Base-by-base conservation (phyloP, 2,113 vertebrate species). In the Apeltes quadracus region DNA sequence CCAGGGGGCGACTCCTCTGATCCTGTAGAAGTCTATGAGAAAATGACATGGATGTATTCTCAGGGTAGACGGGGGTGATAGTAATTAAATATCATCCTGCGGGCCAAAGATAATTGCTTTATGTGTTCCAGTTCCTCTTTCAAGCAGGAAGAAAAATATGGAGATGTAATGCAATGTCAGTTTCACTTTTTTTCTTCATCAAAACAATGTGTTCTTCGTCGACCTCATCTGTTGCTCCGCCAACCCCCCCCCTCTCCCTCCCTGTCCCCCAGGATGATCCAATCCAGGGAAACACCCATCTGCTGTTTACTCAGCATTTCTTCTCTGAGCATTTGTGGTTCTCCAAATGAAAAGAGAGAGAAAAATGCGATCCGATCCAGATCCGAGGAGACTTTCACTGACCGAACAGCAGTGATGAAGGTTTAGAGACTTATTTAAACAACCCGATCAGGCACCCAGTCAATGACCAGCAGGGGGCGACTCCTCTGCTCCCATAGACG, bases 281-380 rank as follows among this genome's bases (percentile, higher is more conserved):
- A 5, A 51, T 43, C 51, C 34, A 77, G 53, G 83, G 76, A 81
- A 84, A 84, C 79, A 74, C 79, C 77, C 84, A 8, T 75, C 39
- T 51, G 41, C 3, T 1, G 10, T 69, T 61, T 44, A 29, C 48
- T 73, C 73, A 32, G 61, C 53, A 8, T 43, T 57, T 62, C 10
- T 58, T 48, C 2, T 48, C 2, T 13, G 25, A 25, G 1, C 20
- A 56, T 15, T 13, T 11, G 44, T 1, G 16, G 34, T 22, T 7
- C 11, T 27, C 36, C 32, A 9, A 9, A 29, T 29, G 2, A 58
- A 61, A 41, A 22, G 46, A 41, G 59, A 39, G 32, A 34, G 32
- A 34, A 6, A 34, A 34, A 34, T 0, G 32, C 3, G n/a, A 48
- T 18, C 41, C 29, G 18, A 46, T 29, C 62, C 0, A 12, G 22